phyloP scores from a whole-genome alignment of 2,888 invertebrate genomes.

The Chymomyza amoena region DNA sequence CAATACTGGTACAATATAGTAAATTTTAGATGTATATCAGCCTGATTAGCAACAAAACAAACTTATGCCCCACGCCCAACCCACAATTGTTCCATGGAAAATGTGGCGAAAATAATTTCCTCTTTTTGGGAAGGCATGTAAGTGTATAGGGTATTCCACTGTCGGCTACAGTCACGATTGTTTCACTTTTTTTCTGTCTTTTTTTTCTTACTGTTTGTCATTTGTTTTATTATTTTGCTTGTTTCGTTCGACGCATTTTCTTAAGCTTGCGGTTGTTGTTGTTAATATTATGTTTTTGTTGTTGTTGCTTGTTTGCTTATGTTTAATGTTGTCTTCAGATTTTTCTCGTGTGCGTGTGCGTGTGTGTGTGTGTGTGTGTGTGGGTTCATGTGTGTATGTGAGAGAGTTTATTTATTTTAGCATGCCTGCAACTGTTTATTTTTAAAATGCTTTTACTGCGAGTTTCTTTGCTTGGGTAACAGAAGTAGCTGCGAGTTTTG shows the following conservation, averaged over 20 bases:
- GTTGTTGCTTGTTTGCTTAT: constrained; percentile 1
- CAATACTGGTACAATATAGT: too few relatives aligned
- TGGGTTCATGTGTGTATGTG: background rate
- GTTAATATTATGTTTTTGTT: background rate
- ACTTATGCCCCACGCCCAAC: too few relatives aligned
- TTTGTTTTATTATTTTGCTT: constrained; percentile 34
- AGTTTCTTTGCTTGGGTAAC: background rate
- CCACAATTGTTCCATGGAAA: too few relatives aligned
- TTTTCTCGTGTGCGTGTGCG: background rate
- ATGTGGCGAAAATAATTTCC: too few relatives aligned
- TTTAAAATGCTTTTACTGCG: background rate
- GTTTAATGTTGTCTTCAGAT: background rate
- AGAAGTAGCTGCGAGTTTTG: background rate
- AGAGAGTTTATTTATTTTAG: background rate
- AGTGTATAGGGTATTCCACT: background rate
- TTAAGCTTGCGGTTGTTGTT: constrained; percentile 9
- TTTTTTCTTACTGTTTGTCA: background rate
- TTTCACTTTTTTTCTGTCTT: background rate
- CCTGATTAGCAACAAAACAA: too few relatives aligned
- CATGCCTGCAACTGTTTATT: background rate
- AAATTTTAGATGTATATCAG: too few relatives aligned
- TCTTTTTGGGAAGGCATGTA: too few relatives aligned
- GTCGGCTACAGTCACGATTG: background rate
- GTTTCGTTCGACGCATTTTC: background rate
- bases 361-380: background rate